A percentile compares a stretch with the other conserved stretches of the same genome.
Conservation (phyloP, 2,888 invertebrate genomes). For the Eurois occulta region DNA sequence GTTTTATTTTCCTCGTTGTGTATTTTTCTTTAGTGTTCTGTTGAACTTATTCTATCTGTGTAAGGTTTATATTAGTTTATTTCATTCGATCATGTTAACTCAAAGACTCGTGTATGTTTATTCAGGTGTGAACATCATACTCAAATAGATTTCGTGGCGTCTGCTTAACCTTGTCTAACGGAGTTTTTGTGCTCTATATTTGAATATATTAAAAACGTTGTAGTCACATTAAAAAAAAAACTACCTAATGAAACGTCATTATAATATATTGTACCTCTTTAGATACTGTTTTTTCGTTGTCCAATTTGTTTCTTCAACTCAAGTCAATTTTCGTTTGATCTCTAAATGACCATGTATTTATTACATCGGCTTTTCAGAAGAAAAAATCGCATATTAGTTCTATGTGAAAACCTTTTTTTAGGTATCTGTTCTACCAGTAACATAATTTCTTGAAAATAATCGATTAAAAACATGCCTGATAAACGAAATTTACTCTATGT, state of each 20-base stretch:
- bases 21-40: background rate
- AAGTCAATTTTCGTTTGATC: background rate
- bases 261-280: background rate
- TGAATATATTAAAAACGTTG: slow-evolving; percentile 8
- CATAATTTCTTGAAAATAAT: background rate
- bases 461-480: background rate
- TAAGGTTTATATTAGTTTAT: slow-evolving; percentile 22
- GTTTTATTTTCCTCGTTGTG: background rate
- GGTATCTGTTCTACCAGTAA: background rate
- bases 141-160: slow-evolving; percentile 42
- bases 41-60: slow-evolving; percentile 1
- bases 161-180: slow-evolving; percentile 2
- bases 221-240: background rate
- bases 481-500: background rate
- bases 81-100: slow-evolving; percentile 14
- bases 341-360: background rate
- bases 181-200: slow-evolving; percentile 3
- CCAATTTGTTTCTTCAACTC: background rate
- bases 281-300: background rate
- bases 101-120: slow-evolving; percentile 42
- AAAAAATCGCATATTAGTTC: background rate
- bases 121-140: slow-evolving; percentile 58
- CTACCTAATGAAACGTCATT: background rate
- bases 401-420: background rate
- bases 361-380: background rate